Evolutionary conservation across 2,113 vertebrate species (phyloP), one percentile per base, ranked within the genome.

Genomic region (Leucopsar rothschildi): DNA sequence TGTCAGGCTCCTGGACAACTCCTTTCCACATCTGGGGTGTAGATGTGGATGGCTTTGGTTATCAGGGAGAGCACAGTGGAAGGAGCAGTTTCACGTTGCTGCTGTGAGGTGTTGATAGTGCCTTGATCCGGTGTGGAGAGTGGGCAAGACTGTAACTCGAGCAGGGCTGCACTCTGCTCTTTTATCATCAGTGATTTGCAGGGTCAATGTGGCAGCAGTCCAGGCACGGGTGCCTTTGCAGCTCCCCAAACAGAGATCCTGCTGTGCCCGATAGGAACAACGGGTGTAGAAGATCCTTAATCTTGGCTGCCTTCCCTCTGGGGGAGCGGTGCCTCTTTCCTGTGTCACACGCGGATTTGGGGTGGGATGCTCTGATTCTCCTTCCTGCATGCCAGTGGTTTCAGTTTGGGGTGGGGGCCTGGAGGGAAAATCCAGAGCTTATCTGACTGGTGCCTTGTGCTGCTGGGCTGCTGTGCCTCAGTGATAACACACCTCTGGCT

Each of bases 311-410:
- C 40, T 2, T 8, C 53, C 53, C 49, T 11, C 52, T 5, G 28
- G 73, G 63, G 72, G 47, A 86, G 61, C 60, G 2, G 9, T 6
- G 55, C 64, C 47, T 20, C 50, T 13, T 18, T 10, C 3, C 3
- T 12, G n/a, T 0, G 0, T 15, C 18, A 16, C 24, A 0, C 6
- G 25, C 9, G 22, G 33, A 0, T 65, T 39, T 6, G 21, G 42
- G 79, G 28, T 45, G 71, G 44, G 63, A 9, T 33, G 75, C 57
- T 72, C 76, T 39, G 39, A 31, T 77, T 86, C n/a, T 40, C 6
- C 40, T 9, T 23, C 42, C 5, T 33, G 44, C 4, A 0, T 12
- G 25, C 22, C 24, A 28, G 39, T 8, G 35, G 39, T 50, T 93
- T 70, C 63, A 9, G 45, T 80, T 42, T 39, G 59, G 33, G 73